A percentile compares a stretch with the other conserved stretches of the same genome.
Evolutionary conservation across 2,113 vertebrate species (phyloP).

Genomic region (Heloderma charlesbogerti): DNA sequence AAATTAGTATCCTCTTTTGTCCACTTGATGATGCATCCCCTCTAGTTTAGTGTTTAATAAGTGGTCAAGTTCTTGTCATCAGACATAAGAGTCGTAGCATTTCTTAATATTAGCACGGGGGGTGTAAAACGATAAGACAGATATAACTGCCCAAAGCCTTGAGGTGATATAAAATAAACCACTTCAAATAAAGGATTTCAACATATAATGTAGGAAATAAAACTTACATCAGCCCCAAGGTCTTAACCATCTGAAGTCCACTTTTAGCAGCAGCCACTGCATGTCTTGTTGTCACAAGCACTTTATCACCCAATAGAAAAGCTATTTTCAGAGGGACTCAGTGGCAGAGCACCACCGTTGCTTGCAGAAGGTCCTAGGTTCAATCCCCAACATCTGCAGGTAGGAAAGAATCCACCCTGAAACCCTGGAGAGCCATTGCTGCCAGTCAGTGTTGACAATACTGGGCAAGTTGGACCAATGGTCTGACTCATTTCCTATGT

Average conservation of each 20-base stretch:
- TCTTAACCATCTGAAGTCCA: background rate
- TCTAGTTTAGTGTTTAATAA: too few relatives aligned
- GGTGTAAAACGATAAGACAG: background rate
- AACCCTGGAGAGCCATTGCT: too few relatives aligned
- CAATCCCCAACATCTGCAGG: too few relatives aligned
- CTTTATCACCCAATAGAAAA: background rate
- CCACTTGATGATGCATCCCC: too few relatives aligned
- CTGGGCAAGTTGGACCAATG: too few relatives aligned
- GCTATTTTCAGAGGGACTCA: too few relatives aligned
- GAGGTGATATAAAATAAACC: background rate
- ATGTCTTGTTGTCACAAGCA: background rate
- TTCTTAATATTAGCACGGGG: background rate
- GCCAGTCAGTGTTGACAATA: too few relatives aligned
- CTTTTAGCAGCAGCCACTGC: background rate
- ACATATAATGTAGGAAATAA: background rate
- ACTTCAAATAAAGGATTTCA: background rate
- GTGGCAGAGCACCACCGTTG: too few relatives aligned
- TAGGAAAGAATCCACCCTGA: too few relatives aligned
- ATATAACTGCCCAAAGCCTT: background rate
- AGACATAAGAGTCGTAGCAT: background rate
- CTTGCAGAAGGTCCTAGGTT: too few relatives aligned
- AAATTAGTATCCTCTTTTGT: too few relatives aligned
- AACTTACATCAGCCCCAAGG: background rate
- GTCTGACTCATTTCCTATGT: too few relatives aligned
- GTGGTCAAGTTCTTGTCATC: background rate